Evolutionary conservation across 2,888 invertebrate genomes (phyloP).

Genomic region (Chalcosyrphus nemorum): DNA sequence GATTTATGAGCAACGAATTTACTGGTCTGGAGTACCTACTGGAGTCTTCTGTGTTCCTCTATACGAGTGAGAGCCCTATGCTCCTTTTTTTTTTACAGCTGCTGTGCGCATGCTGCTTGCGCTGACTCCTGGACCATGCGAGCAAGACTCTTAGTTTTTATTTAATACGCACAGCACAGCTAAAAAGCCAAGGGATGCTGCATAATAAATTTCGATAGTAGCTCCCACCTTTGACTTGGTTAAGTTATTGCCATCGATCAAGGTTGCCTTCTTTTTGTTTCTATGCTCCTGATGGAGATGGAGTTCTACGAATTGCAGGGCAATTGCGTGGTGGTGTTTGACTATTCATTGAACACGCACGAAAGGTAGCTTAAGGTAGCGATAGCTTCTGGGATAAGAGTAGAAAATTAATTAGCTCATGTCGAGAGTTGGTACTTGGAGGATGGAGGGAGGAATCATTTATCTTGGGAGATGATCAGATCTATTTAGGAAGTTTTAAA

Average conservation of each 20-base stretch:
- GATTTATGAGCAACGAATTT: constrained; percentile 74
- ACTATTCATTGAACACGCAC: constrained; percentile 32
- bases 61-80: constrained; percentile 25
- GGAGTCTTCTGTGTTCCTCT: constrained; percentile 54
- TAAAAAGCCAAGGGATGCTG: constrained; percentile 26
- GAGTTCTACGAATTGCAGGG: constrained; percentile 19
- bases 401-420: constrained; percentile 52
- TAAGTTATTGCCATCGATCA: constrained; percentile 71
- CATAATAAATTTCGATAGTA: constrained; percentile 69
- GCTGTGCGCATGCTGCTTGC: constrained; percentile 40
- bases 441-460: too few species aligned
- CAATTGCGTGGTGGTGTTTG: constrained; percentile 13
- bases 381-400: constrained; percentile 50
- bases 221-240: constrained; percentile 67
- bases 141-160: constrained; percentile 28
- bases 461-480: too few species aligned
- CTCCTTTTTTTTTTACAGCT: constrained; percentile 41
- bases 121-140: constrained; percentile 29
- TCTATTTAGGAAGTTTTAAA: too few species aligned
- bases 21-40: too few species aligned
- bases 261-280: constrained; percentile 14
- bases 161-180: constrained; percentile 41
- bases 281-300: background rate
- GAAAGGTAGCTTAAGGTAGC: background rate
- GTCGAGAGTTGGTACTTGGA: too few species aligned